phyloP scores from a whole-genome alignment of 2,888 invertebrate species.

The Eurois occulta region DNA sequence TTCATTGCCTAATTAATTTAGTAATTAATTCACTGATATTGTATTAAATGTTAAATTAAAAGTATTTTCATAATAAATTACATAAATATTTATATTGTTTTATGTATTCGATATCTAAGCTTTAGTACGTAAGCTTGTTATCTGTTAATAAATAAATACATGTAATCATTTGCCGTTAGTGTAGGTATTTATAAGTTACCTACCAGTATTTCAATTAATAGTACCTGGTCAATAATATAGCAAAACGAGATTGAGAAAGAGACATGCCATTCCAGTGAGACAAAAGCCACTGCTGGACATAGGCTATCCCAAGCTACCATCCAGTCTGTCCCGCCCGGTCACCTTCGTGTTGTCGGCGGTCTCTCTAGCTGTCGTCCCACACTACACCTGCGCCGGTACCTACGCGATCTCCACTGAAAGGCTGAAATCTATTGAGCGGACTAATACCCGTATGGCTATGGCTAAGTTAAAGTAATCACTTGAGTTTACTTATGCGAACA shows the following conservation, averaged over 20 bases:
- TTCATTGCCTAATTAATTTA: constrained; percentile 68
- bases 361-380: too few relatives aligned
- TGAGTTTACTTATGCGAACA: too few relatives aligned
- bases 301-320: neutral
- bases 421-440: neutral
- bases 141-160: constrained; percentile 57
- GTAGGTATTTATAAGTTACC: constrained; percentile 66
- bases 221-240: constrained; percentile 7
- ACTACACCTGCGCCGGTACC: neutral
- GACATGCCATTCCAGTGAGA: neutral
- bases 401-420: neutral
- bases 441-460: too few relatives aligned
- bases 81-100: constrained; percentile 64
- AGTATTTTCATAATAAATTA: constrained; percentile 74
- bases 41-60: constrained; percentile 71
- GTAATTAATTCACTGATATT: constrained; percentile 62
- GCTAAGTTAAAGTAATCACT: too few relatives aligned
- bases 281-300: neutral
- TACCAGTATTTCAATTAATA: constrained; percentile 60
- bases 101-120: constrained; percentile 70
- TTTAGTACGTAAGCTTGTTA: constrained; percentile 67
- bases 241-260: neutral
- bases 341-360: too few relatives aligned
- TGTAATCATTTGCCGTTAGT: constrained; percentile 69
- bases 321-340: too few relatives aligned